Percentiles rank a stretch among this genome's conserved stretches.
Conservation (phyloP, 2,113 vertebrate genomes). For the Tragulus kanchil region DNA sequence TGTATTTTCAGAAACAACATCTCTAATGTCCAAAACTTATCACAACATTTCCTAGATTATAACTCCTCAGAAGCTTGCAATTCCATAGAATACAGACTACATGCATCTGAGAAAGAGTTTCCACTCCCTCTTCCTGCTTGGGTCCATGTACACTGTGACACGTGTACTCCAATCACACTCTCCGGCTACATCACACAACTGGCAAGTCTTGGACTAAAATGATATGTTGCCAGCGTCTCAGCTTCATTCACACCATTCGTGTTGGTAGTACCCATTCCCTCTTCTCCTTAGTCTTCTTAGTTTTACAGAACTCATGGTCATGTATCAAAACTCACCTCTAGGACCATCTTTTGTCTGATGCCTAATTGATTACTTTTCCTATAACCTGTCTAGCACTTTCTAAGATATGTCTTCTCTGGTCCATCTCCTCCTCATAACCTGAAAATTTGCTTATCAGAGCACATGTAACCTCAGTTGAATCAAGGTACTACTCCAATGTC, state of each 20-base stretch:
- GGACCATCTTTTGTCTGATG: not conserved
- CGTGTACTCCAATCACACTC: not conserved
- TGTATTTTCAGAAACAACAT: not conserved
- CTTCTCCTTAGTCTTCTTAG: not conserved
- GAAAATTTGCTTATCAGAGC: not conserved
- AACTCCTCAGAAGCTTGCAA: not conserved
- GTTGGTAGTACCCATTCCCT: not conserved
- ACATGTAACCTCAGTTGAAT: not conserved
- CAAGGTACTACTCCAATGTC: not conserved
- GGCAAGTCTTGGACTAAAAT: not conserved
- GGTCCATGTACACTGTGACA: accelerated
- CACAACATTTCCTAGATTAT: not conserved
- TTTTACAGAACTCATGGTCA: not conserved
- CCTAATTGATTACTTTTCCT: not conserved
- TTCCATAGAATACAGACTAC: not conserved
- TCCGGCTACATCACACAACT: not conserved
- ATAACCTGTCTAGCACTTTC: not conserved
- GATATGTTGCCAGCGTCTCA: too few relatives aligned
- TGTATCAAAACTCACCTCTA: not conserved
- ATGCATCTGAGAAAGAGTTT: not conserved
- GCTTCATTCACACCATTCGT: not conserved
- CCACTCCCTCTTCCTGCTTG: not conserved
- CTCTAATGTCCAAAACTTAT: not conserved
- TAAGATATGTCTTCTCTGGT: not conserved
- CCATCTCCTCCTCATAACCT: not conserved